phyloP scores from a whole-genome alignment of 1,140 invertebrate species.

The Drosophila lacertosa region DNA sequence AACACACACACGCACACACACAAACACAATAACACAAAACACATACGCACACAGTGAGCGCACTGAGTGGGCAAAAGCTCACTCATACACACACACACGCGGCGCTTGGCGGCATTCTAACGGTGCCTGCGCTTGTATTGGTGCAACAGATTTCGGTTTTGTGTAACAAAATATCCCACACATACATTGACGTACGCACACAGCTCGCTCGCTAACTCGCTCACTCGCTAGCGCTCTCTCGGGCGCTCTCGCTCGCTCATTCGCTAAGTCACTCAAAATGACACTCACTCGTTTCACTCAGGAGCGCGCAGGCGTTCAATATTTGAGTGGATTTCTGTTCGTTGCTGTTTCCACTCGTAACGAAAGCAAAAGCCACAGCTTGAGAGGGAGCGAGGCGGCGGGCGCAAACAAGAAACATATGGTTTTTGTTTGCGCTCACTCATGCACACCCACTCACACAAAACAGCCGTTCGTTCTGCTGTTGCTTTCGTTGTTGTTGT shows the following conservation, averaged over 20 bases:
- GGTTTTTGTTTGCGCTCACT: slow-evolving; percentile 75
- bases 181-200: slow-evolving; percentile 19
- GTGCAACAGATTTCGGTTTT: slow-evolving; percentile 67
- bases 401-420: slow-evolving; percentile 71
- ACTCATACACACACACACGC: slow-evolving; percentile 16
- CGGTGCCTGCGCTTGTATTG: slow-evolving; percentile 46
- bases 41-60: background rate
- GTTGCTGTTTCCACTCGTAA: slow-evolving; percentile 58
- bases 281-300: slow-evolving; percentile 21
- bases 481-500: slow-evolving; percentile 2
- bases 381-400: slow-evolving; percentile 30
- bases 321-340: slow-evolving; percentile 34
- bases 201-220: background rate
- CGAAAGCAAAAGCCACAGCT: slow-evolving; percentile 70
- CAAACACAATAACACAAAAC: background rate
- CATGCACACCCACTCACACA: slow-evolving; percentile 21
- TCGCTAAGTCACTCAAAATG: background rate
- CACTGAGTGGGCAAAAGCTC: slow-evolving; percentile 21
- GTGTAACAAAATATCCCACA: slow-evolving; percentile 79
- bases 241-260: slow-evolving; percentile 4
- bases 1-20: slow-evolving; percentile 16
- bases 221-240: slow-evolving; percentile 4
- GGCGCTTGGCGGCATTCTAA: slow-evolving; percentile 61
- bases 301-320: slow-evolving; percentile 59
- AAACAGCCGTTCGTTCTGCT: slow-evolving; percentile 50